These are phyloP conservation scores for Caretta caretta DNA, from an alignment of 2,113 vertebrate genomes.

Conservation along the genomic window DNA sequence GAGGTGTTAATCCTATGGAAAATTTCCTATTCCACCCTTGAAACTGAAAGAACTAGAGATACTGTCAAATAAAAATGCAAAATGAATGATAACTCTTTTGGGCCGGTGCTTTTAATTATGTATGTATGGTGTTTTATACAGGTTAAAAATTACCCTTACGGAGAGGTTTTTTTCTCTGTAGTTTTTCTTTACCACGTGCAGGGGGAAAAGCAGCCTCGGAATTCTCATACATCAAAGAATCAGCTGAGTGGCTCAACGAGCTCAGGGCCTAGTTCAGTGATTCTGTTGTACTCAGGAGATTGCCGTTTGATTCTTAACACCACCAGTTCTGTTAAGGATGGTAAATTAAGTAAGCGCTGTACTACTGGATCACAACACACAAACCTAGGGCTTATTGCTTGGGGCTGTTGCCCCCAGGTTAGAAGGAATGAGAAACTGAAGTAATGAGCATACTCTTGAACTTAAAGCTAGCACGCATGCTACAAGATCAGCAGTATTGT, in stretches of 20 bases:
- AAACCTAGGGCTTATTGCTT: background rate
- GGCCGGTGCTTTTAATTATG: background rate
- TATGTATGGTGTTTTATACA: background rate
- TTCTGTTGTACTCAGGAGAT: background rate
- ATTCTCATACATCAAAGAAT: background rate
- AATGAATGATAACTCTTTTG: background rate
- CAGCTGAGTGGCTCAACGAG: background rate
- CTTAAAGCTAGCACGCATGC: rapidly evolving
- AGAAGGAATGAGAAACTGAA: background rate
- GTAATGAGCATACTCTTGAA: background rate
- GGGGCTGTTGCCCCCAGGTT: background rate
- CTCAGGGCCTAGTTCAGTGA: background rate
- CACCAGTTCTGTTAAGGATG: background rate
- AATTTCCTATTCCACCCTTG: background rate
- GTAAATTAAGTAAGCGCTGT: background rate
- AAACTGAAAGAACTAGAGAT: background rate
- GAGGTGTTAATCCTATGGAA: background rate
- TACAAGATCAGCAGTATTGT: rapidly evolving
- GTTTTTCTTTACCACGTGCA: background rate
- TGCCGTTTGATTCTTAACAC: background rate
- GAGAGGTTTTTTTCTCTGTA: background rate
- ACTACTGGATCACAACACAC: rapidly evolving
- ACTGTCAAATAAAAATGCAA: slow-evolving; percentile 2
- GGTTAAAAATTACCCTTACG: background rate
- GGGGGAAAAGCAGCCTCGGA: background rate